Conservation (phyloP, 2,797 vertebrate genomes). For the Pseudomugil gertrudae region DNA sequence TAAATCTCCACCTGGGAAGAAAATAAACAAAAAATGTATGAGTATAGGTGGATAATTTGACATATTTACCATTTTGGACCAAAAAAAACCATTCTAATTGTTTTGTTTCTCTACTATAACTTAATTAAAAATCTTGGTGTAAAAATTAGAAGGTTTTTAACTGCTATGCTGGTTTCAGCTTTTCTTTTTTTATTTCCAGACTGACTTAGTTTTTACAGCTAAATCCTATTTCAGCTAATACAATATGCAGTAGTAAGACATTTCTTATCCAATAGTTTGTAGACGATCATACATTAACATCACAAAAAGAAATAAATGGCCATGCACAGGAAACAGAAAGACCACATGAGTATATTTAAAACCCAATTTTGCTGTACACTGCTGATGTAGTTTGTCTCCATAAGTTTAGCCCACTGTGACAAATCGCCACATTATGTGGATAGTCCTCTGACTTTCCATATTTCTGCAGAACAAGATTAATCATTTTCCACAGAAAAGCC, state of each 20-base stretch:
- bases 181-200: neutral
- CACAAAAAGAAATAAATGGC: neutral
- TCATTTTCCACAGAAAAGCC: constrained; percentile 29
- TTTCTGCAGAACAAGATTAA: constrained; percentile 18
- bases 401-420: constrained; percentile 4
- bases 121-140: neutral
- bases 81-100: neutral
- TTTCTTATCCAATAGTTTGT: neutral
- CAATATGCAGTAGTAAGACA: neutral
- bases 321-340: neutral
- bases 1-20: constrained; percentile 95
- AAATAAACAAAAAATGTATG: constrained; percentile 50
- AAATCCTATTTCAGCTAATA: neutral
- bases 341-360: neutral
- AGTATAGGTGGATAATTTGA: neutral
- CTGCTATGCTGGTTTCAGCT: neutral
- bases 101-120: neutral
- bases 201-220: neutral
- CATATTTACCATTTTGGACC: neutral
- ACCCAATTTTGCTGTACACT: constrained; percentile 2
- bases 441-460: constrained; percentile 11
- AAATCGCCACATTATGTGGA: neutral
- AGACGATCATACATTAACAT: neutral
- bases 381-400: constrained; percentile 3
- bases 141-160: neutral